phyloP scores from a whole-genome alignment of 2,113 vertebrate genomes.

The Naja naja region DNA sequence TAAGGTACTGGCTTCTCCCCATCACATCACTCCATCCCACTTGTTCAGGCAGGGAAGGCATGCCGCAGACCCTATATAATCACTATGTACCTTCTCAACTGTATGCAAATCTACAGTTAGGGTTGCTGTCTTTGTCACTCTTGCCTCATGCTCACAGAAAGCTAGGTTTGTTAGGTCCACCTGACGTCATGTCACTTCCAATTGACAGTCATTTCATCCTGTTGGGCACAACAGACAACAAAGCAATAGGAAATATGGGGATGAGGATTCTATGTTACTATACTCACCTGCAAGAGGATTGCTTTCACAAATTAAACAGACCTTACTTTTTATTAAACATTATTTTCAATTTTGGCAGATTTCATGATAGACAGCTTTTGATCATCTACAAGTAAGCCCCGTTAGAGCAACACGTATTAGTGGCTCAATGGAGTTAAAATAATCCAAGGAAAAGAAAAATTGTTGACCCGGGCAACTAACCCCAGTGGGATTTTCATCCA shows the following conservation, averaged over 20 bases:
- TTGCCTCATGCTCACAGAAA: neutral
- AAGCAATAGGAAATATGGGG: neutral
- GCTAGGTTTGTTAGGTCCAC: neutral
- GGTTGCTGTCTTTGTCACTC: neutral
- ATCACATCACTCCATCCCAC: neutral
- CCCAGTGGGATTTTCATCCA: neutral
- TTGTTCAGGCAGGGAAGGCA: neutral
- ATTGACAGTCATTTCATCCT: neutral
- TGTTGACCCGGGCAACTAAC: neutral
- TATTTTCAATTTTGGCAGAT: neutral
- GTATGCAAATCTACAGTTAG: neutral
- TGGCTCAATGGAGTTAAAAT: neutral
- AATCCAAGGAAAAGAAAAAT: neutral
- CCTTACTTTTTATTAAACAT: neutral
- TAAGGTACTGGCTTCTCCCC: neutral
- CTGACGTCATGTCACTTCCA: neutral
- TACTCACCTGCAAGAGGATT: neutral
- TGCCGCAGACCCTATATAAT: neutral
- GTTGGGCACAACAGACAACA: neutral
- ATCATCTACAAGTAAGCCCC: neutral
- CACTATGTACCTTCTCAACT: neutral
- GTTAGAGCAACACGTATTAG: neutral
- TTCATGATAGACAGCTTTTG: neutral
- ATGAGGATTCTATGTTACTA: neutral
- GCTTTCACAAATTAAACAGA: neutral